Base-by-base conservation (phyloP, 1,140 invertebrate species). In the Drosophila virilis region DNA sequence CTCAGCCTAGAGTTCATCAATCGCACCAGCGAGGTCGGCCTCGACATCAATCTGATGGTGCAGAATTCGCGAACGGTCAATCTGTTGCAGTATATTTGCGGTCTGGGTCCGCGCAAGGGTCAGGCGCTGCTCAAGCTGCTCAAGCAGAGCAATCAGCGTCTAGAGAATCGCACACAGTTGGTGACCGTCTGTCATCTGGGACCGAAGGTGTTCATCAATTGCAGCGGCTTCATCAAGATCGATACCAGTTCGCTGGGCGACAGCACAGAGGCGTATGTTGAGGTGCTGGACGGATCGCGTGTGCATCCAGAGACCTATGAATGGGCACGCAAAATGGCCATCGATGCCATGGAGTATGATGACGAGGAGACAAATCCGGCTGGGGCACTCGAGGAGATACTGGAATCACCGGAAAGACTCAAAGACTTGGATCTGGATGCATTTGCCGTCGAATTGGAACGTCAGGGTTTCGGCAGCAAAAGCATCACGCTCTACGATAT, bases 231-330 rank as follows among this genome's bases (percentile, higher is more conserved):
- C 84, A 99, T 99, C 22, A 99, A 98, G 93, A 99, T 99, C 70
- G 98, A 99, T 77, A 99, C 98, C 0, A 97, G 97, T 80, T 97
- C 97, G 74, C 92, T 99, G 15, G 97, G 97, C 10, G 98, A 99
- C 89, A 96, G 97, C 90, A 98, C 97, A 0, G 97, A 99, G 84
- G 96, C 97, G 0, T 98, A 98, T 82, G 97, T 99, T 0, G 98
- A 99, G 94, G 98, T 99, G 0, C 93, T 99, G 5, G 99, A 99
- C 92, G 98, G 98, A 0, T 99, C 99, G 0, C 94, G 99, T 74
- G 98, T 99, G 0, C 99, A 99, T 93, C 99, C 99, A 0, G 99
- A 99, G 93, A 98, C 98, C 0, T 99, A 99, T 84, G 99, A 99
- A 92, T 99, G 98, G 98, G 99, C 99, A 0, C 93, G 98, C 17